Percentiles rank a stretch among this genome's conserved stretches.
phyloP scores from a whole-genome alignment of 23 tunicate genomes.

The Ascidia mentula region DNA sequence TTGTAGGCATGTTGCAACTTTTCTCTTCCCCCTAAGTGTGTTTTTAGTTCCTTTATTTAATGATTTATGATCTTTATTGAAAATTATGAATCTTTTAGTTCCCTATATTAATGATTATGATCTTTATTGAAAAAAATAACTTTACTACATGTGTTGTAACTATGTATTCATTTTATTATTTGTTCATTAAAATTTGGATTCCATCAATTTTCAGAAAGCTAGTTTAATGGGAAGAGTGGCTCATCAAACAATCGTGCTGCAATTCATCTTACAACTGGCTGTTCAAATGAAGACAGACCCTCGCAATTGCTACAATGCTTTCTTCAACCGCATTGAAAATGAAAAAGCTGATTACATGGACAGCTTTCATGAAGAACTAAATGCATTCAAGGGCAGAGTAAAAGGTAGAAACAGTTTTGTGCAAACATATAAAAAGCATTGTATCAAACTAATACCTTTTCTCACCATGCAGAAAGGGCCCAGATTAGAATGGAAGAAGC shows the following conservation, averaged over 20 bases:
- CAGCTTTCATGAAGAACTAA: conserved; percentile 77
- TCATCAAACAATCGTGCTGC: conserved; percentile 90
- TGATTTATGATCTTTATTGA: too few relatives aligned
- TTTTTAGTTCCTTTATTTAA: background rate
- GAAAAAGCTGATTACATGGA: conserved; percentile 70
- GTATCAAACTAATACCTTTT: too few relatives aligned
- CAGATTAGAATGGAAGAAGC: conserved; percentile 79
- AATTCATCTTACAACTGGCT: conserved; percentile 91
- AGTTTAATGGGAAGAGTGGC: conserved; percentile 80
- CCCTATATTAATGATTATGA: too few relatives aligned
- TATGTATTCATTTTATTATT: too few relatives aligned
- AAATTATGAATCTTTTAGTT: too few relatives aligned
- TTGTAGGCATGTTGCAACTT: background rate
- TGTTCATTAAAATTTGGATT: background rate
- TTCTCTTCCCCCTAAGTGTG: background rate
- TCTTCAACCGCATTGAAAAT: conserved; percentile 83
- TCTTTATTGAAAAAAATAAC: too few relatives aligned
- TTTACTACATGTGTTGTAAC: too few relatives aligned
- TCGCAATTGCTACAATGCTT: conserved; percentile 76
- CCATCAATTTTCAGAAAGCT: conserved; percentile 40
- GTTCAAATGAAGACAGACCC: conserved; percentile 79
- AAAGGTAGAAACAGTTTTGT: conserved; percentile 33
- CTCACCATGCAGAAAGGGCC: conserved; percentile 56
- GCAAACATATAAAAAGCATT: background rate
- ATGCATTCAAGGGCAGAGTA: conserved; percentile 67